These are phyloP conservation scores for Nomada lathburiana DNA, from an alignment of 2,888 invertebrate species.

Conservation along the genomic window DNA sequence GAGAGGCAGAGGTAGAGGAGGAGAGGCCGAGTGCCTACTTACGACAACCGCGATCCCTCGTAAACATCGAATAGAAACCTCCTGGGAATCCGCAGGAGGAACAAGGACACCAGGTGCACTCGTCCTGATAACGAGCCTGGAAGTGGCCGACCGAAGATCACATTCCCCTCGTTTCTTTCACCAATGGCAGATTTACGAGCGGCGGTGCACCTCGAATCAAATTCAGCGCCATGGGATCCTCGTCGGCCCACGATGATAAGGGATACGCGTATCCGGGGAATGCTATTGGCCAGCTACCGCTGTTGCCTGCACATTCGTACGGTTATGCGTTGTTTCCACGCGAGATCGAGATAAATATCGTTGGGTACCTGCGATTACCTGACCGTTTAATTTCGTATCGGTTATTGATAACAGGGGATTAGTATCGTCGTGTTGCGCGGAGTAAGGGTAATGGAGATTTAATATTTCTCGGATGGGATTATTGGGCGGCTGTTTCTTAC, in stretches of 20 bases:
- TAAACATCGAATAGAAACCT: constrained; percentile 71
- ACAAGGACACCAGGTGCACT: constrained; percentile 73
- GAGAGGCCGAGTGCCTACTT: constrained; percentile 67
- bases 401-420: not conserved
- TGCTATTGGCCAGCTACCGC: not conserved
- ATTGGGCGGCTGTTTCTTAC: no score
- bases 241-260: not conserved
- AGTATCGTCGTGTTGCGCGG: not conserved
- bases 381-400: constrained; percentile 8
- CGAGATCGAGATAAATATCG: constrained; percentile 2
- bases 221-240: constrained; percentile 40
- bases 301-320: not conserved
- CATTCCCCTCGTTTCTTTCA: constrained; percentile 55
- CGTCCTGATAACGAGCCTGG: constrained; percentile 67
- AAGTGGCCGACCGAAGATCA: constrained; percentile 55
- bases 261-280: constrained; percentile 17
- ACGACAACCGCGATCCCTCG: constrained; percentile 72
- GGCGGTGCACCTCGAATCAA: constrained; percentile 49
- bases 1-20: constrained; percentile 23
- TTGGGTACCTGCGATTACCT: constrained; percentile 12
- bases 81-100: constrained; percentile 71
- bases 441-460: not conserved
- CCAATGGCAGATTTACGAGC: constrained; percentile 53
- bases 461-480: not conserved
- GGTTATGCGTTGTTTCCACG: no score